Evolutionary conservation across 2,888 invertebrate genomes (phyloP).

Genomic region (Ischnus inquisitorius): DNA sequence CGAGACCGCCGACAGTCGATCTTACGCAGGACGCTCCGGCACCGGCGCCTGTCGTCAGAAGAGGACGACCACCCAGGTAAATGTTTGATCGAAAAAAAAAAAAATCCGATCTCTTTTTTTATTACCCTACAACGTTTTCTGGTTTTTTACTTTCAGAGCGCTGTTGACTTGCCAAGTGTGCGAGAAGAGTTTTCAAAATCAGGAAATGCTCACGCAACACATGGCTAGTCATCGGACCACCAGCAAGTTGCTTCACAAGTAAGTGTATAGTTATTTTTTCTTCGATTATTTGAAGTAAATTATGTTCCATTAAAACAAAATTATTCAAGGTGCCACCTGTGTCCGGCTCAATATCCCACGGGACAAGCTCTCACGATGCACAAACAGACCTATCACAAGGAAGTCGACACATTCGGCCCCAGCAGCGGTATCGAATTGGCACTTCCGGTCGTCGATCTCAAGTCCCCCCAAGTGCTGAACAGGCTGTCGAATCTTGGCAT

Average conservation of each 20-base stretch:
- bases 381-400: conserved; percentile 88
- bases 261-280: conserved; percentile 67
- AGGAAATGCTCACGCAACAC: conserved; percentile 86
- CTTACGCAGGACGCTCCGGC: conserved; percentile 83
- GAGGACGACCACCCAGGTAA: conserved; percentile 83
- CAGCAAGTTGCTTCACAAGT: conserved; percentile 86
- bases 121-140: not conserved
- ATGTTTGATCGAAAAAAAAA: conserved; percentile 22
- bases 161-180: conserved; percentile 85
- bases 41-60: conserved; percentile 83
- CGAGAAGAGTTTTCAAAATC: conserved; percentile 86
- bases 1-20: conserved; percentile 86
- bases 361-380: conserved; percentile 88
- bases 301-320: not conserved
- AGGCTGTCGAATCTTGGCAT: conserved; percentile 90
- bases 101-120: not conserved
- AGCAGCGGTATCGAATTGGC: conserved; percentile 88
- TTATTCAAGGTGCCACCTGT: conserved; percentile 88
- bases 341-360: conserved; percentile 91
- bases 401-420: conserved; percentile 80
- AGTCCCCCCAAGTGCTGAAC: conserved; percentile 89
- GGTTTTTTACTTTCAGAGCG: conserved; percentile 72
- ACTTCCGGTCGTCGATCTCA: conserved; percentile 91
- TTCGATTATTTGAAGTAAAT: not conserved
- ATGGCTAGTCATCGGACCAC: conserved; percentile 85